phyloP scores from a whole-genome alignment of 2,797 vertebrate genomes.

The Ceyx erithaca region DNA sequence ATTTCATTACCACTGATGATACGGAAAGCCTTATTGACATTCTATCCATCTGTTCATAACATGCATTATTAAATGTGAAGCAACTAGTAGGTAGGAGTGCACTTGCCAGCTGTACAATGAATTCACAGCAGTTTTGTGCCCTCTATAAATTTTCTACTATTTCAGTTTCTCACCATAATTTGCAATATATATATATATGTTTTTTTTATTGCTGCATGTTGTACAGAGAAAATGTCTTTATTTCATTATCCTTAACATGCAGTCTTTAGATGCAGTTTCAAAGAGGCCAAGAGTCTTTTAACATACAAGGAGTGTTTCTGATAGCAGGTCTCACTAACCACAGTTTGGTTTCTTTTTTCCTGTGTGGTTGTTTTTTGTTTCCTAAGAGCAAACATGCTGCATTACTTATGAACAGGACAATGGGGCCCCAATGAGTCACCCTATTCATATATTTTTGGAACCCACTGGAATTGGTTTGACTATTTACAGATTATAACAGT shows the following conservation, averaged over 20 bases:
- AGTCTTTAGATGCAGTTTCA: constrained; percentile 50
- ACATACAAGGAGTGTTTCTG: not conserved
- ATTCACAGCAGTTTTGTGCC: constrained; percentile 65
- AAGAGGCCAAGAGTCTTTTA: constrained; percentile 40
- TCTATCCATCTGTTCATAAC: constrained; percentile 76
- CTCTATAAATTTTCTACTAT: constrained; percentile 64
- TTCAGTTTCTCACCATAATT: constrained; percentile 33
- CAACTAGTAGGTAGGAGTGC: constrained; percentile 72
- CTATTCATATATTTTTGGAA: constrained; percentile 74
- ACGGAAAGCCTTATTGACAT: constrained; percentile 63
- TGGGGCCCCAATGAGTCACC: constrained; percentile 31
- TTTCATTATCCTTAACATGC: constrained; percentile 49
- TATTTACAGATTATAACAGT: constrained; percentile 81
- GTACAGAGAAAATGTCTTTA: constrained; percentile 36
- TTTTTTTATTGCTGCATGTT: not conserved
- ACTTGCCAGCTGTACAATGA: constrained; percentile 73
- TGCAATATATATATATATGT: not conserved
- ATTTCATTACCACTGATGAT: constrained; percentile 70
- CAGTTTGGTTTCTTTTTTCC: not conserved
- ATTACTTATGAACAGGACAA: constrained; percentile 69
- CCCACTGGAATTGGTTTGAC: constrained; percentile 75
- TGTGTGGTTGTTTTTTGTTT: no score
- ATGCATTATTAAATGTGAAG: constrained; percentile 76
- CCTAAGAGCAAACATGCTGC: constrained; percentile 29
- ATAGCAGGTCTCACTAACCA: constrained; percentile 11